phyloP scores from a whole-genome alignment of 1,140 invertebrate species.

The Aethina tumida region DNA sequence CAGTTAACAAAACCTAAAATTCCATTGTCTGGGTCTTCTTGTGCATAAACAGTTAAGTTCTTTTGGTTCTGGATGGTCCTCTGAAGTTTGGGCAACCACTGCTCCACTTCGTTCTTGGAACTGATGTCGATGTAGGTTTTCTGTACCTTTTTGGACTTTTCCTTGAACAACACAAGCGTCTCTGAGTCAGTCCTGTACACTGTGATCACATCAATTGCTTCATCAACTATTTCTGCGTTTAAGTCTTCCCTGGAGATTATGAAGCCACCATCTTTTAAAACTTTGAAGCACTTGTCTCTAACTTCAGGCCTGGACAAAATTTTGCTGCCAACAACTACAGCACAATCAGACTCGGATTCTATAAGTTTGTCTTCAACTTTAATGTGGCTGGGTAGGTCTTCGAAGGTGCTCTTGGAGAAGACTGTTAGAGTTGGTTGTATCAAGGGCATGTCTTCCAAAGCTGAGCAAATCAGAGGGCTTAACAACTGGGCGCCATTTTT shows the following conservation, averaged over 20 bases:
- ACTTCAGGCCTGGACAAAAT: conserved; percentile 27
- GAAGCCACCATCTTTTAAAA: conserved; percentile 39
- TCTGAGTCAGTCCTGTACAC: background rate
- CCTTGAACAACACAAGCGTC: background rate
- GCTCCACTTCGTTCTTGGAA: background rate
- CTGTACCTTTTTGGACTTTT: background rate
- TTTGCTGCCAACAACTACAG: conserved; percentile 45
- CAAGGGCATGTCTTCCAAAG: conserved; percentile 1
- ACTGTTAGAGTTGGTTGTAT: conserved; percentile 3
- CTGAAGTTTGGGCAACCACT: background rate
- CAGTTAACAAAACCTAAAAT: background rate
- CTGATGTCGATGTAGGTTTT: background rate
- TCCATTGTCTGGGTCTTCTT: background rate
- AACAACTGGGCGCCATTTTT: background rate
- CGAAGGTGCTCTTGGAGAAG: too few species aligned
- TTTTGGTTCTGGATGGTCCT: background rate
- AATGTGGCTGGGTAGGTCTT: conserved; percentile 43
- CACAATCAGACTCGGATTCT: conserved; percentile 42
- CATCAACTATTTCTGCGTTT: conserved; percentile 16
- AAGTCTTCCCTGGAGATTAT: conserved; percentile 39
- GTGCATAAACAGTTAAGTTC: background rate
- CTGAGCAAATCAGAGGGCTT: background rate
- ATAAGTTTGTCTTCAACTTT: conserved; percentile 53
- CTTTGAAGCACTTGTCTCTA: conserved; percentile 31
- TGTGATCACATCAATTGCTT: too few species aligned